Evolutionary conservation across 2,113 vertebrate species (phyloP).

Genomic region (Hypomesus transpacificus): DNA sequence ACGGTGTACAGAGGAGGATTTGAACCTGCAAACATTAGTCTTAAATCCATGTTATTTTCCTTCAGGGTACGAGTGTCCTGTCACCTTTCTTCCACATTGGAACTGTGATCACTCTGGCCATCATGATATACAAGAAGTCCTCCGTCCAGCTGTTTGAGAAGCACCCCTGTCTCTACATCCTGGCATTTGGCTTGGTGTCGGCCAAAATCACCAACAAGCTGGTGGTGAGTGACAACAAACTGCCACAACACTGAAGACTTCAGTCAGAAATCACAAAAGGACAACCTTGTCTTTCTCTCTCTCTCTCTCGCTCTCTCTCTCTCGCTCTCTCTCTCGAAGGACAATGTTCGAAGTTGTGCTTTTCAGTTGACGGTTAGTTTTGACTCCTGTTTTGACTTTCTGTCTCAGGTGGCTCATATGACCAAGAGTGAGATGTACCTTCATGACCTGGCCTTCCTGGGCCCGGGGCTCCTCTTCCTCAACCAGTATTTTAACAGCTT

Average conservation of each 20-base stretch:
- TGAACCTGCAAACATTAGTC: not conserved
- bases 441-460: slow-evolving; percentile 81
- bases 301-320: too few relatives aligned
- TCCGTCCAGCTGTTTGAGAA: slow-evolving; percentile 82
- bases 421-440: slow-evolving; percentile 87
- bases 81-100: slow-evolving; percentile 86
- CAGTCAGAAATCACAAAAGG: too few relatives aligned
- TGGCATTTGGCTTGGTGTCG: slow-evolving; percentile 84
- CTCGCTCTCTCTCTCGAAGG: too few relatives aligned
- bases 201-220: slow-evolving; percentile 89
- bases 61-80: slow-evolving; percentile 83
- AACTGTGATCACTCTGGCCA: slow-evolving; percentile 76
- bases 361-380: not conserved
- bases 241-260: too few relatives aligned
- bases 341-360: not conserved
- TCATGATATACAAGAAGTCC: slow-evolving; percentile 85
- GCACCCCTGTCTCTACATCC: slow-evolving; percentile 83
- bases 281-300: too few relatives aligned
- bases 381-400: not conserved
- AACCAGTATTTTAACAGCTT: slow-evolving; percentile 87
- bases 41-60: not conserved
- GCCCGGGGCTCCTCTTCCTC: slow-evolving; percentile 80
- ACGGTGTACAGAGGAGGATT: not conserved
- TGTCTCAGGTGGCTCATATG: slow-evolving; percentile 83
- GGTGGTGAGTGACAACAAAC: slow-evolving; percentile 73